phyloP scores from a whole-genome alignment of 2,113 vertebrate genomes.

The Gadus macrocephalus region DNA sequence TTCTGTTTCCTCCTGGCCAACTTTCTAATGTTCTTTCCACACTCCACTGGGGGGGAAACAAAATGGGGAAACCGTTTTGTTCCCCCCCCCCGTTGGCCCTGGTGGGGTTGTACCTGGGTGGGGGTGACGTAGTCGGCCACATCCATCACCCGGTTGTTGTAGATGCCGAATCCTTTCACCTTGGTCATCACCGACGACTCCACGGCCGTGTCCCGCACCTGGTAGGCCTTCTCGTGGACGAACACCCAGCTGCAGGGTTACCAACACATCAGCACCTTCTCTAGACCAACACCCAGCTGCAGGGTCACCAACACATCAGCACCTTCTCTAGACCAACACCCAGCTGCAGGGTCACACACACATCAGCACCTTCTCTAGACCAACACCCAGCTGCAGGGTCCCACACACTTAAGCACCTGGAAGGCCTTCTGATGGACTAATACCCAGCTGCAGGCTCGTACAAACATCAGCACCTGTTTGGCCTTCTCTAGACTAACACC shows the following conservation, averaged over 20 bases:
- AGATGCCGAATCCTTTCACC: conserved; percentile 88
- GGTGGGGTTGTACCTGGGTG: conserved; percentile 73
- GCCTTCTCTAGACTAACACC: background rate
- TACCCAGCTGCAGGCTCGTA: background rate
- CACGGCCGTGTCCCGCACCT: conserved; percentile 83
- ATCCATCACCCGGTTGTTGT: conserved; percentile 84
- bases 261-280: background rate
- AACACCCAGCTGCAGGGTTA: conserved; percentile 83
- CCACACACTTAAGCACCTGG: no score
- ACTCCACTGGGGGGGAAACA: no score
- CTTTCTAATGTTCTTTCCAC: no score
- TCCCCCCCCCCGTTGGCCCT: no score
- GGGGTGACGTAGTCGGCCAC: conserved; percentile 90
- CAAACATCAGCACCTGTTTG: background rate
- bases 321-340: no score
- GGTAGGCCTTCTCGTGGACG: conserved; percentile 90
- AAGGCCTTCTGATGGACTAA: no score
- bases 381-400: background rate
- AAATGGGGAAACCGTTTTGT: no score
- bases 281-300: no score
- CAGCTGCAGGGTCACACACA: no score
- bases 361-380: no score
- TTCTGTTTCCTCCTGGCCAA: no score
- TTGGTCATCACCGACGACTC: conserved; percentile 94
- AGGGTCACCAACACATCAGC: no score